Evolutionary conservation across 2,113 vertebrate species (phyloP).

Genomic region (Gymnorhina tibicen): DNA sequence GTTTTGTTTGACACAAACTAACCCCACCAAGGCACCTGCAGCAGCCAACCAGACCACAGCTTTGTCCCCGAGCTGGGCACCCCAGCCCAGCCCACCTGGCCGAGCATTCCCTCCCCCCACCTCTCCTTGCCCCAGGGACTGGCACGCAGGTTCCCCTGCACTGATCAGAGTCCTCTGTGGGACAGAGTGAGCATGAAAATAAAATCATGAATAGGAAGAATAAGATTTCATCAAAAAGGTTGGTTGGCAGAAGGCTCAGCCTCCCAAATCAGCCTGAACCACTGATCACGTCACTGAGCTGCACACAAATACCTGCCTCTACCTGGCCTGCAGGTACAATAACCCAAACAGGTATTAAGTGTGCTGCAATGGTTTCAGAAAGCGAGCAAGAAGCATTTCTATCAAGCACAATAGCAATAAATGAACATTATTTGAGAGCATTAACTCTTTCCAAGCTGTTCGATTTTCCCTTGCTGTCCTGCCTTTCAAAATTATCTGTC

Average conservation of each 20-base stretch:
- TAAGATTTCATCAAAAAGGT: neutral
- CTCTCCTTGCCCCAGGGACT: rapidly evolving
- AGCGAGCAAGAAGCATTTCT: neutral
- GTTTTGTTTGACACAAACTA: neutral
- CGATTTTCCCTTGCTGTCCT: neutral
- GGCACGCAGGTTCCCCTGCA: rapidly evolving
- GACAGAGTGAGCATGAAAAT: neutral
- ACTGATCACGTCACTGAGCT: neutral
- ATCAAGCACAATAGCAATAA: neutral
- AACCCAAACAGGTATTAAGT: neutral
- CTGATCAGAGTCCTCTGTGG: neutral
- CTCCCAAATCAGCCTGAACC: neutral
- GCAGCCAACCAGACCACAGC: neutral
- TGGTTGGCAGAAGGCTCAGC: neutral
- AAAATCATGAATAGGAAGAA: neutral
- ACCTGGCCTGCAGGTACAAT: neutral
- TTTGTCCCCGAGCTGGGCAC: rapidly evolving
- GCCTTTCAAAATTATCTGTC: neutral
- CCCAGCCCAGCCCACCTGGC: neutral
- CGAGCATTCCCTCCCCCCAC: rapidly evolving
- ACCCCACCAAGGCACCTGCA: neutral
- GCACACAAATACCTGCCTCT: neutral
- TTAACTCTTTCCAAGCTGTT: neutral
- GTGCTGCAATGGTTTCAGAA: neutral
- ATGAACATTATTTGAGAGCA: neutral